Percentiles rank a stretch among this genome's conserved stretches.
Conservation (phyloP, 2,113 vertebrate genomes). For the Actenoides lindsayi region DNA sequence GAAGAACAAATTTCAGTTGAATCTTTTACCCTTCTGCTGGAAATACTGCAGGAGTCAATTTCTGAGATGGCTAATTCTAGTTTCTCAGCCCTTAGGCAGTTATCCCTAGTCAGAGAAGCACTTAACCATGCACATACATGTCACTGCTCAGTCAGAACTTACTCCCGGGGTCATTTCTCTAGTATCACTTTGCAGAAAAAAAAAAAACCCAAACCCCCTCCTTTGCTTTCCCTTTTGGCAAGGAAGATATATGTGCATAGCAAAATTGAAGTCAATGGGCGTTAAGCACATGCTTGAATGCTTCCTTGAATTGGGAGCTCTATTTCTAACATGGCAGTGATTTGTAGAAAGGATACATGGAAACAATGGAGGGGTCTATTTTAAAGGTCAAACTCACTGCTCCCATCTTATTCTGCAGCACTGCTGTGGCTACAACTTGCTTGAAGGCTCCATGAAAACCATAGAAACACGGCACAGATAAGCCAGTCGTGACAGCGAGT, state of each 20-base stretch:
- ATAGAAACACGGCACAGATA: not conserved
- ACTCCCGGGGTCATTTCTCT: not conserved
- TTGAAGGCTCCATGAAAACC: not conserved
- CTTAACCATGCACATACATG: not conserved
- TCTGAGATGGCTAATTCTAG: not conserved
- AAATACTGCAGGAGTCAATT: not conserved
- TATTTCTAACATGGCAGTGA: slow-evolving; percentile 14
- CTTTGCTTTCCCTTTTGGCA: slow-evolving; percentile 16
- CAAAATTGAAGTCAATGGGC: slow-evolving; percentile 10
- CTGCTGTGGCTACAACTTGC: not conserved
- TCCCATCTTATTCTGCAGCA: not conserved
- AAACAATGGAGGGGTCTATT: not conserved
- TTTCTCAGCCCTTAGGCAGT: not conserved
- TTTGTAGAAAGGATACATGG: not conserved
- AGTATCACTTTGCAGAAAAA: not conserved
- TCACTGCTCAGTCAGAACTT: slow-evolving; percentile 10
- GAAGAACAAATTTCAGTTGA: not conserved
- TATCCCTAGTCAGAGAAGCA: not conserved
- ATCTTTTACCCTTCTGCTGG: not conserved
- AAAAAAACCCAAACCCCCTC: not conserved
- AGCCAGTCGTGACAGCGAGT: not conserved
- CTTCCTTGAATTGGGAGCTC: slow-evolving; percentile 13
- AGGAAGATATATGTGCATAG: not conserved
- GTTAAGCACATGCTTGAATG: slow-evolving; percentile 27
- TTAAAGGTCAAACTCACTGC: not conserved